Percentiles rank a stretch among this genome's conserved stretches.
phyloP scores from a whole-genome alignment of 2,797 vertebrate species.

The Gephyroberyx darwinii region DNA sequence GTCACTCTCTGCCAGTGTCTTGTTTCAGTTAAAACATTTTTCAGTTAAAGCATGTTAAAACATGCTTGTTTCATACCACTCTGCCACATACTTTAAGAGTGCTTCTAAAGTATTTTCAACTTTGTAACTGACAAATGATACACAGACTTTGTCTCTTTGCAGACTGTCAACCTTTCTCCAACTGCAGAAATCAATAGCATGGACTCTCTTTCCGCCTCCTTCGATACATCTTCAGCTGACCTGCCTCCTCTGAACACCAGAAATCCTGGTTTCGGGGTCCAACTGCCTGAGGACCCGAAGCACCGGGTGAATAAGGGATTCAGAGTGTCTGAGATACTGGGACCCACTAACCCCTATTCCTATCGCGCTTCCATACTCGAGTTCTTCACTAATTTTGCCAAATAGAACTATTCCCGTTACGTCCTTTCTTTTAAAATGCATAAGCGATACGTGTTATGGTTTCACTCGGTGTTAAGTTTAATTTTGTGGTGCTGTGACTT shows the following conservation, averaged over 20 bases:
- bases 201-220: conserved; percentile 84
- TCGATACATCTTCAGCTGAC: conserved; percentile 82
- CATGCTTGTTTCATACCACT: neutral
- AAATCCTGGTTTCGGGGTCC: conserved; percentile 86
- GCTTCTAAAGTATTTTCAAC: neutral
- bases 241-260: conserved; percentile 85
- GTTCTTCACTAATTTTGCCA: conserved; percentile 80
- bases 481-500: conserved; percentile 35
- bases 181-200: conserved; percentile 87
- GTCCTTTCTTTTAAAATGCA: conserved; percentile 30
- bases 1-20: neutral
- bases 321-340: conserved; percentile 86
- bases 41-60: neutral
- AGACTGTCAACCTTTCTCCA: conserved; percentile 92
- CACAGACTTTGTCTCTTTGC: conserved; percentile 53
- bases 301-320: conserved; percentile 85
- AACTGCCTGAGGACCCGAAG: conserved; percentile 87
- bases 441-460: conserved; percentile 57
- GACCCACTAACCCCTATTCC: conserved; percentile 71
- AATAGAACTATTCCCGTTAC: conserved; percentile 65
- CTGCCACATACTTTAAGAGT: too few relatives aligned
- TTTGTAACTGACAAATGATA: neutral
- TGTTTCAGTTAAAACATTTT: too few relatives aligned
- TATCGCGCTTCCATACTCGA: conserved; percentile 77
- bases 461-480: conserved; percentile 48